These are phyloP conservation scores for Xenopus borealis DNA, from an alignment of 2,113 vertebrate genomes.

Conservation along the genomic window DNA sequence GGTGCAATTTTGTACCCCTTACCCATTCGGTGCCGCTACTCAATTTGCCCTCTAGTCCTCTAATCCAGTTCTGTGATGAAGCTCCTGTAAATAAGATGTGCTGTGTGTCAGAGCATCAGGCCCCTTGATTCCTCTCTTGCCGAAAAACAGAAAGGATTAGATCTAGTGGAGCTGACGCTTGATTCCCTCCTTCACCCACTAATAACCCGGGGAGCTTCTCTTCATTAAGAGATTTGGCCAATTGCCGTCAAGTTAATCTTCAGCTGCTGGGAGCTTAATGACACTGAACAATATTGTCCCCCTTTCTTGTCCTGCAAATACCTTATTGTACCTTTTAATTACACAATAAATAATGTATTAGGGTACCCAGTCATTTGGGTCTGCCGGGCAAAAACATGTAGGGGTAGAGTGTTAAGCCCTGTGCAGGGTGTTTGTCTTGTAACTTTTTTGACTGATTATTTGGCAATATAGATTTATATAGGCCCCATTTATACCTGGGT, in stretches of 20 bases:
- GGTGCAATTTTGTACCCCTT: too few species aligned
- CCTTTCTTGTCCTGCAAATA: conserved; percentile 63
- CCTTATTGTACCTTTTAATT: conserved; percentile 70
- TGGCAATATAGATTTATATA: not conserved
- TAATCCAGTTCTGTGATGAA: too few species aligned
- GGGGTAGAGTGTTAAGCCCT: not conserved
- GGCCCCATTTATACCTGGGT: too few species aligned
- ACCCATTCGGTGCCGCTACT: too few species aligned
- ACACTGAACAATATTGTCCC: conserved; percentile 69
- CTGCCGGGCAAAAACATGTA: not conserved
- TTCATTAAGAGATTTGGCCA: conserved; percentile 75
- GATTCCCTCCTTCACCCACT: conserved; percentile 60
- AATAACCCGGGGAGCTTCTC: conserved; percentile 76
- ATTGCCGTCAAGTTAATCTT: conserved; percentile 63
- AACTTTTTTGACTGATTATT: not conserved
- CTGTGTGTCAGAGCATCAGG: not conserved
- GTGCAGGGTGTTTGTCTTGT: not conserved
- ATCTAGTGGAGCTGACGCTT: conserved; percentile 63
- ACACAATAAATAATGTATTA: conserved; percentile 58
- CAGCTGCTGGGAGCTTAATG: conserved; percentile 67
- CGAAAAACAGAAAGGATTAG: conserved; percentile 69
- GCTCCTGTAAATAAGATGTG: too few species aligned
- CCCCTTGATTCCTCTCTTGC: conserved; percentile 52
- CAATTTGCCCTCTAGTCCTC: too few species aligned
- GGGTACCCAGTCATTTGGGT: conserved; percentile 50